These are phyloP conservation scores for Brassicogethes aeneus DNA, from an alignment of 2,888 invertebrate species.

Conservation along the genomic window DNA sequence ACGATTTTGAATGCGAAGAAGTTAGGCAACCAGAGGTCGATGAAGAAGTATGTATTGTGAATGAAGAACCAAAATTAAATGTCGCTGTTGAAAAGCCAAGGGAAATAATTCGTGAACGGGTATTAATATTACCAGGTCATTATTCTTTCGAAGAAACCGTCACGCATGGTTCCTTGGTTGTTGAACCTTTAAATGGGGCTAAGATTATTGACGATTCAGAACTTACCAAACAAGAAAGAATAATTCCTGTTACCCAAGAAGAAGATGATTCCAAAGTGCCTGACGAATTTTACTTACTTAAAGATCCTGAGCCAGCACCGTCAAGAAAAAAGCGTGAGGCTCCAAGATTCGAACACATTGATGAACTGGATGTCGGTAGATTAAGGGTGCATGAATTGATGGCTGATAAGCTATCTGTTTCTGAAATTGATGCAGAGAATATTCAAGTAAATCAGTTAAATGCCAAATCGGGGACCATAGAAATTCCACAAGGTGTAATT, in stretches of 20 bases:
- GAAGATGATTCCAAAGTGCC: conserved; percentile 34
- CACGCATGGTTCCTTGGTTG: conserved; percentile 57
- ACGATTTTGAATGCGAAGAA: conserved; percentile 62
- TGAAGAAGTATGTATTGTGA: conserved; percentile 14
- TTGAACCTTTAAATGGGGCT: conserved; percentile 51
- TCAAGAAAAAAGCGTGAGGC: conserved; percentile 32
- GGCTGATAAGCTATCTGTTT: conserved; percentile 70
- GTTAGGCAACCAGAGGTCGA: conserved; percentile 39
- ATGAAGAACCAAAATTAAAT: conserved; percentile 2
- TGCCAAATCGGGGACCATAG: conserved; percentile 59
- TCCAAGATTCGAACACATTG: conserved; percentile 58
- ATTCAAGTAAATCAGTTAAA: conserved; percentile 64
- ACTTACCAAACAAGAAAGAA: conserved; percentile 21
- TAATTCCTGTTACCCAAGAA: conserved; percentile 27
- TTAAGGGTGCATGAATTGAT: conserved; percentile 70
- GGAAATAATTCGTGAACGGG: conserved; percentile 9
- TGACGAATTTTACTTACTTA: conserved; percentile 29
- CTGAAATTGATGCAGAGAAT: conserved; percentile 69
- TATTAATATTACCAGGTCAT: conserved; percentile 26
- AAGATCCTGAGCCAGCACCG: conserved; percentile 22
- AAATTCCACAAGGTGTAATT: conserved; percentile 58
- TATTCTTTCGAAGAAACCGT: conserved; percentile 52
- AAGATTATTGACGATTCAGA: conserved; percentile 28
- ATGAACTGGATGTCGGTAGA: conserved; percentile 69
- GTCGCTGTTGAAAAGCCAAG: background rate